These are phyloP conservation scores for Teleopsis dalmanni DNA, from an alignment of 1,140 invertebrate species.

Conservation along the genomic window DNA sequence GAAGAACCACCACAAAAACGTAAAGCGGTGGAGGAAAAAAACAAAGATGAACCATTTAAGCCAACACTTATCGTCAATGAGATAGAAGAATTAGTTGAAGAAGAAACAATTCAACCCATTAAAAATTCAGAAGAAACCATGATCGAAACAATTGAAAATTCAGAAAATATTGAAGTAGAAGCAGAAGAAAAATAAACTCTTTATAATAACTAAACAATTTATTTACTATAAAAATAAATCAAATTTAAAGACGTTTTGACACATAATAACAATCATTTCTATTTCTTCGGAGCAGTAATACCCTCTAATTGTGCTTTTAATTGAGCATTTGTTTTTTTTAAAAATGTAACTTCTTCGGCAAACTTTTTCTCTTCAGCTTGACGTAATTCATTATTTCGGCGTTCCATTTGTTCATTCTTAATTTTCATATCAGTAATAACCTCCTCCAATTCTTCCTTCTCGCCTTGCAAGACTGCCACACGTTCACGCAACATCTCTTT, in stretches of 20 bases:
- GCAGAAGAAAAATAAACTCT: neutral
- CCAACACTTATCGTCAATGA: conserved; percentile 47
- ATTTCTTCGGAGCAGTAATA: conserved; percentile 86
- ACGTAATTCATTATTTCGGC: conserved; percentile 72
- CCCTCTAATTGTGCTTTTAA: conserved; percentile 88
- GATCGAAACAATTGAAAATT: neutral
- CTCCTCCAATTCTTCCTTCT: conserved; percentile 69
- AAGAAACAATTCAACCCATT: conserved; percentile 4
- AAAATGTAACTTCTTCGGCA: conserved; percentile 79
- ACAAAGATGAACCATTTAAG: conserved; percentile 41
- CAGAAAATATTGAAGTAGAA: neutral
- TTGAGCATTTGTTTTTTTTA: conserved; percentile 90
- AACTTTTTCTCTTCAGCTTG: conserved; percentile 86
- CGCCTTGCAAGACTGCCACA: conserved; percentile 53
- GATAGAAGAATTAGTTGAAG: conserved; percentile 29
- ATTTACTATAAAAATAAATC: conserved; percentile 1
- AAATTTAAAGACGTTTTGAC: conserved; percentile 8
- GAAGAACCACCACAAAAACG: conserved; percentile 30
- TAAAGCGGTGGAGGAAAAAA: conserved; percentile 22
- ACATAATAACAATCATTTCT: conserved; percentile 29
- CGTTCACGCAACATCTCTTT: conserved; percentile 54
- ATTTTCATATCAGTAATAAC: conserved; percentile 73
- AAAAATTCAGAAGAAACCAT: neutral
- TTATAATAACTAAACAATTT: neutral
- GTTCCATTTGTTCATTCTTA: conserved; percentile 77